phyloP scores from a whole-genome alignment of 2,113 vertebrate species.

The Podilymbus podiceps region DNA sequence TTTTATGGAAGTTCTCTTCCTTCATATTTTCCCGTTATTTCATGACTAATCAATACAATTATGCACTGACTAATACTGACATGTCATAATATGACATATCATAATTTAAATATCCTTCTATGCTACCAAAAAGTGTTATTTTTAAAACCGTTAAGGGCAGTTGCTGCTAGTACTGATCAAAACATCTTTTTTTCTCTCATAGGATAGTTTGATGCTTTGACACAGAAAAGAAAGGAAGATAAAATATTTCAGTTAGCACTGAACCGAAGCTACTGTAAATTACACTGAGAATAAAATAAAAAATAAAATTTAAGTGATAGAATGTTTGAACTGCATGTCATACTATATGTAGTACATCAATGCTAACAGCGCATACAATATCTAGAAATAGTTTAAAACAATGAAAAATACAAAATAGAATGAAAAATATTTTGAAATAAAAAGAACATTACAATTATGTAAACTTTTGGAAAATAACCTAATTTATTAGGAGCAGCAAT shows the following conservation, averaged over 20 bases:
- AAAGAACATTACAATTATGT: neutral
- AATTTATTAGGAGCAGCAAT: neutral
- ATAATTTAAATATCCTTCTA: neutral
- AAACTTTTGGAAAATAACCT: neutral
- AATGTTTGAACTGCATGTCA: neutral
- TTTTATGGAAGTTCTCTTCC: neutral
- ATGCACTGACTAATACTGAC: neutral
- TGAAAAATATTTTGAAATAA: neutral
- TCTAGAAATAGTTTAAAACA: neutral
- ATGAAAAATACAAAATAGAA: neutral
- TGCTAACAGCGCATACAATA: neutral
- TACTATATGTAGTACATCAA: neutral
- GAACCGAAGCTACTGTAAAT: neutral
- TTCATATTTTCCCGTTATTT: neutral
- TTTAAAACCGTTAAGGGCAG: conserved; percentile 22
- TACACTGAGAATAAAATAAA: neutral
- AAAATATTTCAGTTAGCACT: neutral
- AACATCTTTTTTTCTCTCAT: neutral
- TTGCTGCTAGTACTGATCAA: neutral
- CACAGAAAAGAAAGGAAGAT: neutral
- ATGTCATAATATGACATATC: conserved; percentile 1
- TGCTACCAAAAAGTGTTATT: neutral
- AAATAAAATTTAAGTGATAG: neutral
- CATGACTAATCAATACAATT: neutral
- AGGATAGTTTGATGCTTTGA: conserved; percentile 14